Conservation (phyloP, 2,113 vertebrate genomes). For the Casuarius casuarius region DNA sequence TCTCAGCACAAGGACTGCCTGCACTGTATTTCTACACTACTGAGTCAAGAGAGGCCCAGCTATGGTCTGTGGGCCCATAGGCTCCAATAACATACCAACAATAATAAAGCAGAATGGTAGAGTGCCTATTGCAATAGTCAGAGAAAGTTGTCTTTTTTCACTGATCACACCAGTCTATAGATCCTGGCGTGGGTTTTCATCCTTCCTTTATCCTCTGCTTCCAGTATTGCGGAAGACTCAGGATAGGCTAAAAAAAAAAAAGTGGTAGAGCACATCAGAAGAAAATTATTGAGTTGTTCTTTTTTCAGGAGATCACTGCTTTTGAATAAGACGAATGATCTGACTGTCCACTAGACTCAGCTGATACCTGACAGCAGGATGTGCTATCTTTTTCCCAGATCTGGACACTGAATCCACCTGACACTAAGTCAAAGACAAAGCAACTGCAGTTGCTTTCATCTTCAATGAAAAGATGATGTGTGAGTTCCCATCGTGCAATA, state of each 20-base stretch:
- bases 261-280: not conserved
- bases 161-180: not conserved
- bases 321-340: not conserved
- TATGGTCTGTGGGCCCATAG: not conserved
- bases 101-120: not conserved
- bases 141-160: not conserved
- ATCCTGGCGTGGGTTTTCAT: not conserved
- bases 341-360: fast-evolving
- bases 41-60: not conserved
- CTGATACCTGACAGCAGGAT: fast-evolving
- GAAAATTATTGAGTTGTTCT: not conserved
- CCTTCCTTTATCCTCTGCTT: not conserved
- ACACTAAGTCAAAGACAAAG: not conserved
- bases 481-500: too few relatives aligned
- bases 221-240: not conserved
- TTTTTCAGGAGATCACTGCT: not conserved
- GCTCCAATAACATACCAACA: not conserved
- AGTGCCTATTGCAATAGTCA: not conserved
- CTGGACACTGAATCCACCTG: not conserved
- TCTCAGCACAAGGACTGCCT: not conserved
- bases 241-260: not conserved
- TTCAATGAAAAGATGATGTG: not conserved
- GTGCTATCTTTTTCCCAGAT: not conserved
- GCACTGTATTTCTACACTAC: not conserved
- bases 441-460: not conserved